A percentile compares a stretch with the other conserved stretches of the same genome.
These are phyloP conservation scores for Phyto melanocephala DNA, from an alignment of 2,888 invertebrate genomes.

Conservation along the genomic window DNA sequence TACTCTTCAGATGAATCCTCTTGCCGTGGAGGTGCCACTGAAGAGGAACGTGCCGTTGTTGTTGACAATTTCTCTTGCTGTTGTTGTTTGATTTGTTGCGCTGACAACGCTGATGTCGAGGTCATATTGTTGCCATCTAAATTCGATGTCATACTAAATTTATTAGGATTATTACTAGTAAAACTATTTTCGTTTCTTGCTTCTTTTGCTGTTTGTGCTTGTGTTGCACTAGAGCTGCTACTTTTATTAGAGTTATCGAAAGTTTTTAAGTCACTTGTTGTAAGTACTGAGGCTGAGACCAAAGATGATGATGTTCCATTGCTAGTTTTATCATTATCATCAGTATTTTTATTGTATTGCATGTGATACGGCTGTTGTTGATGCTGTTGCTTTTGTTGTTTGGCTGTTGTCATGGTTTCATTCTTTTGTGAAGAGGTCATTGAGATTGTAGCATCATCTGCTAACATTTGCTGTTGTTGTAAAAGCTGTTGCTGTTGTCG, in stretches of 20 bases:
- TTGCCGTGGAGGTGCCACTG: constrained; percentile 67
- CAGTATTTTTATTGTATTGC: constrained; percentile 25
- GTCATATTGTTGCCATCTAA: constrained; percentile 43
- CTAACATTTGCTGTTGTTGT: constrained; percentile 66
- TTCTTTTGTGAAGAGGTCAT: constrained; percentile 64
- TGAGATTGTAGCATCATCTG: constrained; percentile 68
- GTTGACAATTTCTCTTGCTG: constrained; percentile 32
- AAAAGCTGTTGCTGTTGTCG: constrained; percentile 57
- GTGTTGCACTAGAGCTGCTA: constrained; percentile 69
- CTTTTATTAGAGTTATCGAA: constrained; percentile 70
- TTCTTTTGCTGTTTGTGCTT: constrained; percentile 55
- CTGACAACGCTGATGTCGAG: constrained; percentile 57
- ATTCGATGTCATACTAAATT: constrained; percentile 54
- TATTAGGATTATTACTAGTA: constrained; percentile 30
- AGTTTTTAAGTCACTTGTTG: constrained; percentile 60
- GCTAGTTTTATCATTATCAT: constrained; percentile 47
- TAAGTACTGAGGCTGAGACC: constrained; percentile 31
- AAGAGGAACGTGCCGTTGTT: constrained; percentile 62
- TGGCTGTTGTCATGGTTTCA: constrained; percentile 56
- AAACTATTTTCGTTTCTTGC: constrained; percentile 35
- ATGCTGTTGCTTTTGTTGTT: constrained; percentile 47
- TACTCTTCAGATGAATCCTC: constrained; percentile 60
- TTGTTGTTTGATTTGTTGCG: constrained; percentile 56
- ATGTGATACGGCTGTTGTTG: constrained; percentile 40
- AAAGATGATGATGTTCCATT: constrained; percentile 64